Conservation (phyloP, 2,797 vertebrate species). For the Lepus oiostolus region DNA sequence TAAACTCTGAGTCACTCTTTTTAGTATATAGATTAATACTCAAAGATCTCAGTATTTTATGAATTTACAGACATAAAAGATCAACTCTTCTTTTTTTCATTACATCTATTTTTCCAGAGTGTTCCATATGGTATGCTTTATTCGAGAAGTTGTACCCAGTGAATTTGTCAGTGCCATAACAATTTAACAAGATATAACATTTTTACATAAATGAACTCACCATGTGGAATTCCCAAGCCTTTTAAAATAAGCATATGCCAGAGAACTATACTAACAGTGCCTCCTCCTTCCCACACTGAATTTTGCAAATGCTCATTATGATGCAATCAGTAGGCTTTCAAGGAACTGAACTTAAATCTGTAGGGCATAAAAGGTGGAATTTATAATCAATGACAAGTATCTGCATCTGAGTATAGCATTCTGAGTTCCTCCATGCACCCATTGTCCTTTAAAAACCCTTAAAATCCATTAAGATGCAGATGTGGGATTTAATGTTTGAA, state of each 20-base stretch:
- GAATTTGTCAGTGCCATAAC: slow-evolving; percentile 67
- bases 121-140: slow-evolving; percentile 71
- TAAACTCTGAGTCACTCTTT: not conserved
- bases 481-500: not conserved
- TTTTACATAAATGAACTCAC: slow-evolving; percentile 72
- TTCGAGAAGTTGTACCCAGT: slow-evolving; percentile 49
- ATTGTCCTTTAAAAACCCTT: not conserved
- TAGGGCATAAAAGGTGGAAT: not conserved
- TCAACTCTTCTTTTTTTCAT: not conserved
- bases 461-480: not conserved
- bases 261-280: slow-evolving; percentile 70
- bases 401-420: not conserved
- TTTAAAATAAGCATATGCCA: not conserved
- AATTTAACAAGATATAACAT: slow-evolving; percentile 78
- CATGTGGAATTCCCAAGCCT: slow-evolving; percentile 44
- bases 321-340: slow-evolving; percentile 30
- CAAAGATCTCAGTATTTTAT: not conserved
- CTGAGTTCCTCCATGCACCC: not conserved
- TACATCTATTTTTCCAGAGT: slow-evolving; percentile 12
- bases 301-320: slow-evolving; percentile 39
- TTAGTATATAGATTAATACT: not conserved
- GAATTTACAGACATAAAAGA: not conserved
- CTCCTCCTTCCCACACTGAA: slow-evolving; percentile 47
- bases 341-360: slow-evolving; percentile 20
- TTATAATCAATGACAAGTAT: not conserved